Percentiles rank a stretch among this genome's conserved stretches.
phyloP scores from a whole-genome alignment of 2,797 vertebrate species.

The Discoglossus pictus region DNA sequence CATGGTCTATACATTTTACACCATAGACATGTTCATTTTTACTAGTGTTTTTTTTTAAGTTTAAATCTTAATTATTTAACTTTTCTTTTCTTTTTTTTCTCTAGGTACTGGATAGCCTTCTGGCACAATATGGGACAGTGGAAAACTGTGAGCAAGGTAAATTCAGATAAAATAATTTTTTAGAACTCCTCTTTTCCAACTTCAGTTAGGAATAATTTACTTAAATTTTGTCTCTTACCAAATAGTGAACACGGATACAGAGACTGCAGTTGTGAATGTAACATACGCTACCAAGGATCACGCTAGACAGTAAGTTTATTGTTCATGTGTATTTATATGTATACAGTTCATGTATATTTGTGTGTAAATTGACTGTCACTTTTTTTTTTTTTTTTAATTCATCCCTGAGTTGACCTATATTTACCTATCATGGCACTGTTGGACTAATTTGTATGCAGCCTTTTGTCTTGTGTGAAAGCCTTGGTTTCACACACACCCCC shows the following conservation, averaged over 20 bases:
- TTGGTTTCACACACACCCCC: too few species aligned
- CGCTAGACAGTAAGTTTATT: conserved; percentile 89
- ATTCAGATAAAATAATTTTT: conserved; percentile 44
- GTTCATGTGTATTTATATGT: neutral
- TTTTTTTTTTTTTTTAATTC: too few species aligned
- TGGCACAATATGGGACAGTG: conserved; percentile 95
- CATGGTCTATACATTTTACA: too few species aligned
- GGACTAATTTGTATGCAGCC: neutral
- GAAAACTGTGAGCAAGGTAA: conserved; percentile 99
- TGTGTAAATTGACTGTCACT: too few species aligned
- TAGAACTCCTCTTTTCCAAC: conserved; percentile 55
- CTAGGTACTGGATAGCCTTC: conserved; percentile 93
- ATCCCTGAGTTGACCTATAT: too few species aligned
- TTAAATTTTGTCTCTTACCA: conserved; percentile 55
- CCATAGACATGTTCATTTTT: too few species aligned
- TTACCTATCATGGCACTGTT: too few species aligned
- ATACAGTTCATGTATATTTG: too few species aligned
- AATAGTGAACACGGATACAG: conserved; percentile 96
- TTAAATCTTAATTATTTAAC: too few species aligned
- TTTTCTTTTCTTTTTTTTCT: conserved; percentile 50
- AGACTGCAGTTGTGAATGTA: conserved; percentile 97
- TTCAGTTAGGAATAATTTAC: conserved; percentile 48
- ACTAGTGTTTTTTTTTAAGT: too few species aligned
- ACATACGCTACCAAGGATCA: conserved; percentile 95
- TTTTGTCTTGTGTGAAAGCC: neutral